Conservation (phyloP, 2,113 vertebrate genomes). For the Psammodynastes pulverulentus region DNA sequence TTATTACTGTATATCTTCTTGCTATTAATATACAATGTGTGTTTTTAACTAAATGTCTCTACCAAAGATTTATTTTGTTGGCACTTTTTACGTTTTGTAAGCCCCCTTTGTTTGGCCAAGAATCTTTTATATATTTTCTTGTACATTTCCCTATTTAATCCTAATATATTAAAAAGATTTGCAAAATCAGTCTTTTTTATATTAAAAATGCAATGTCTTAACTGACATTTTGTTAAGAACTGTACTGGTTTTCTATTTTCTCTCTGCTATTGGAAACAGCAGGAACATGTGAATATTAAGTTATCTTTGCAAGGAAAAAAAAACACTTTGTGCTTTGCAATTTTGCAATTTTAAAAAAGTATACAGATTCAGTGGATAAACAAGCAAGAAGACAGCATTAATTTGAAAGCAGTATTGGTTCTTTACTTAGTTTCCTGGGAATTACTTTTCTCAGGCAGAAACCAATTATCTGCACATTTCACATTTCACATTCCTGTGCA, state of each 20-base stretch:
- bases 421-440: background rate
- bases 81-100: constrained; percentile 36
- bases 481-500: background rate
- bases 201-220: background rate
- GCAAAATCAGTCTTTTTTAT: constrained; percentile 41
- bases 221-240: background rate
- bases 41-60: constrained; percentile 53
- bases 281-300: background rate
- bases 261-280: background rate
- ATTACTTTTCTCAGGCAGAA: background rate
- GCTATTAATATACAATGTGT: constrained; percentile 31
- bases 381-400: background rate
- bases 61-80: constrained; percentile 71
- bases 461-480: background rate
- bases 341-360: background rate
- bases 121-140: constrained; percentile 42
- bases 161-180: constrained; percentile 72
- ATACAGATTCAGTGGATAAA: background rate
- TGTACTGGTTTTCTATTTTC: background rate
- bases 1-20: constrained; percentile 22
- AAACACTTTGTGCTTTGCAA: too few species aligned
- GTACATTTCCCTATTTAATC: constrained; percentile 54
- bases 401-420: background rate
- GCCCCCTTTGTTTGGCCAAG: constrained; percentile 43
- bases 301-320: background rate